phyloP scores from a whole-genome alignment of 2,113 vertebrate genomes.

The Elgaria multicarinata region DNA sequence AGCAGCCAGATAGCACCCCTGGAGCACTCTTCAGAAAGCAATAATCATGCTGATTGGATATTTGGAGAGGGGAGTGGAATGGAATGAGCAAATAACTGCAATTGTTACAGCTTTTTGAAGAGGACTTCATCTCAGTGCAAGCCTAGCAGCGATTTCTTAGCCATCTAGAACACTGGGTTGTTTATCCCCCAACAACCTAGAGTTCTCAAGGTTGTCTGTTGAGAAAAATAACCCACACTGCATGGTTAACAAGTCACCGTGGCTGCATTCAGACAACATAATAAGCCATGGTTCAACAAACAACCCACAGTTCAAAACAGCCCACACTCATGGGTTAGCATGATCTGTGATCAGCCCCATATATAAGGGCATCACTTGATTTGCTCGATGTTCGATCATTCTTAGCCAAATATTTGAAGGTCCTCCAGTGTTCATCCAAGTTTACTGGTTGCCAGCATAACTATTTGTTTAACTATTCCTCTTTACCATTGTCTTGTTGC shows the following conservation, averaged over 20 bases:
- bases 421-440: neutral
- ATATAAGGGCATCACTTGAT: neutral
- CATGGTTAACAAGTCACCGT: no score
- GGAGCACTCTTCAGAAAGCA: neutral
- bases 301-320: no score
- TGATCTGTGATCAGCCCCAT: no score
- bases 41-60: neutral
- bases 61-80: neutral
- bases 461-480: neutral
- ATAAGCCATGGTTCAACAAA: no score
- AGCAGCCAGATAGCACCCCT: neutral
- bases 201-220: no score
- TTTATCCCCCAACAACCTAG: no score
- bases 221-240: no score
- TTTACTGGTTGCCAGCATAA: neutral
- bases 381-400: neutral
- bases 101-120: neutral
- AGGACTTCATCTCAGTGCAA: neutral
- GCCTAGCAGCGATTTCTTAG: neutral
- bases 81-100: neutral
- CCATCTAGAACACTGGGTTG: no score
- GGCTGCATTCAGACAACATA: no score
- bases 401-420: neutral
- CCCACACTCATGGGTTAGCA: no score
- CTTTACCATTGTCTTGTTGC: neutral